A percentile compares a stretch with the other conserved stretches of the same genome.
Conservation (phyloP, 1,140 invertebrate species). For the Cydia pomonella region DNA sequence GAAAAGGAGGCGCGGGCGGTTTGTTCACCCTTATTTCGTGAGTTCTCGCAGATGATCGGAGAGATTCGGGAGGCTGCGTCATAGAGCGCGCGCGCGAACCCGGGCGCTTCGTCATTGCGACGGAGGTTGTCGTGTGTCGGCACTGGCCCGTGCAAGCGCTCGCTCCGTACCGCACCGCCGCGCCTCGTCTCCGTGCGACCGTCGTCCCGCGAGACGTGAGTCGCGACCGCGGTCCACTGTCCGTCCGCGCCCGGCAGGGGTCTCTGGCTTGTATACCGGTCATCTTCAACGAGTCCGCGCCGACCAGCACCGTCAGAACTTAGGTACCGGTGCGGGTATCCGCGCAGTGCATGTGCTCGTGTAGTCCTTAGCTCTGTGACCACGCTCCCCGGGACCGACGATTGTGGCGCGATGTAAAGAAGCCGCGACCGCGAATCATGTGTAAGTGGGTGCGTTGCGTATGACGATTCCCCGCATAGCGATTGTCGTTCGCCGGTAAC, state of each 20-base stretch:
- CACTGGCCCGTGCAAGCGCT: conserved; percentile 70
- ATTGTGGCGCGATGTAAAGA: conserved; percentile 77
- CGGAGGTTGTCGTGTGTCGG: conserved; percentile 77
- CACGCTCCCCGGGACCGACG: conserved; percentile 63
- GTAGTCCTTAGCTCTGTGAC: conserved; percentile 57
- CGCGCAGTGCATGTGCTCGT: conserved; percentile 55
- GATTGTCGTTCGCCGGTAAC: conserved; percentile 57
- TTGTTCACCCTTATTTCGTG: conserved; percentile 74
- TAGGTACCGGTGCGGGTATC: conserved; percentile 29
- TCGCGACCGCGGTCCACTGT: conserved; percentile 54
- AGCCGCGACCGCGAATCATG: conserved; percentile 75
- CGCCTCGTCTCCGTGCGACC: conserved; percentile 45
- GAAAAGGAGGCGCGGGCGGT: conserved; percentile 73
- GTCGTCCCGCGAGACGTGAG: conserved; percentile 51
- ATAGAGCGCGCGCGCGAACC: conserved; percentile 75
- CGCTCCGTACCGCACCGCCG: conserved; percentile 56
- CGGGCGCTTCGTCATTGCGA: conserved; percentile 78
- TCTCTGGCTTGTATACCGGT: conserved; percentile 36
- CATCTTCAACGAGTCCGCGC: conserved; percentile 34
- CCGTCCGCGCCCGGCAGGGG: conserved; percentile 33
- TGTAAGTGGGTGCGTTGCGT: conserved; percentile 75
- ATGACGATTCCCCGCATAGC: conserved; percentile 57
- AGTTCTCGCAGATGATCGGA: conserved; percentile 60
- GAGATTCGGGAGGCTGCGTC: conserved; percentile 68
- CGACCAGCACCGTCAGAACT: conserved; percentile 36